Base-by-base conservation (phyloP, 2,797 vertebrate genomes). In the Manis crassicaudata region DNA sequence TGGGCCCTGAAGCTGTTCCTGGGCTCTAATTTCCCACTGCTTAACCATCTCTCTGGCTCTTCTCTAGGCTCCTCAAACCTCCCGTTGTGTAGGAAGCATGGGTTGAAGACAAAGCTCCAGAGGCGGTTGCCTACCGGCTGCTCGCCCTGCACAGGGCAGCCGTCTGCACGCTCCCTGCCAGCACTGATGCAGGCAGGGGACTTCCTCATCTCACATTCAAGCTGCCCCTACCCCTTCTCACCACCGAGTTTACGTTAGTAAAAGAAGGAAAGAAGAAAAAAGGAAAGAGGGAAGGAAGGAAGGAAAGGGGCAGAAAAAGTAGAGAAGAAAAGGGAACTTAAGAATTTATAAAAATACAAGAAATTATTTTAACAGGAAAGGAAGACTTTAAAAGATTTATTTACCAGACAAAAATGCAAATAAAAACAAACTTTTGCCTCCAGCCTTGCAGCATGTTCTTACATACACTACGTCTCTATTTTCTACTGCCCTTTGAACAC, bases 341-440 rank as follows among this genome's bases (percentile, higher is more conserved):
- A 87, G 72, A 96, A 91, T 65, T 46, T 92, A 91, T 54, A 84
- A 60, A 60, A 95, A 68, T 43, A 27, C 6, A 20, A 95, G 60
- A 93, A 89, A 86, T 81, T 81, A 86, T 70, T 92, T 81, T 75
- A 91, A 88, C 58, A 82, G 50, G 46, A 93, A 89, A 63, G 17
- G 32, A 73, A 90, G 92, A 56, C 60, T 46, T 46, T 46, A 65
- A 95, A 95, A 93, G 65, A 81, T 50, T 70, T 20, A 10, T 77
- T 63, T 62, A 75, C 27, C 58, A 84, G 80, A 72, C 16, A 14
- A 89, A 90, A 96, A 95, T 46, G 29, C 7, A 29, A 37, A 54
- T 20, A 79, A 83, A 82, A 92, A 68, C 54, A 29, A 32, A 32
- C 43, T 18, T 82, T 43, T 90, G 85, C 40, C n/a, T 10, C 40